Conservation (phyloP, 2,113 vertebrate genomes). For the Burhinus bistriatus region DNA sequence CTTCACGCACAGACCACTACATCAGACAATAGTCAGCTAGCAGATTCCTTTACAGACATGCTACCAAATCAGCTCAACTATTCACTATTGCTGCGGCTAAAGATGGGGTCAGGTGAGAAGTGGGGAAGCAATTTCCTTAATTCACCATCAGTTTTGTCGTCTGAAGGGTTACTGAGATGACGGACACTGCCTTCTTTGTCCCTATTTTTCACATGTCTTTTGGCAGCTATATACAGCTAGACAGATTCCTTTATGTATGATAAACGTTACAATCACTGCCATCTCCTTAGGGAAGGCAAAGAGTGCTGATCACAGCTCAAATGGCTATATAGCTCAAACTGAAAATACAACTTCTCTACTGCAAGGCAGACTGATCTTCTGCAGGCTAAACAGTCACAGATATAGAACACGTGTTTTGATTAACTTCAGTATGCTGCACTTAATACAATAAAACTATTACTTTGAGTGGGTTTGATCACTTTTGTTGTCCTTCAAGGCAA, state of each 20-base stretch:
- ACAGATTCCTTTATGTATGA: constrained; percentile 36
- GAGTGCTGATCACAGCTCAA: constrained; percentile 59
- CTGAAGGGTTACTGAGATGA: neutral
- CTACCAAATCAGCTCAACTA: neutral
- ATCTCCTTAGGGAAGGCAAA: constrained; percentile 43
- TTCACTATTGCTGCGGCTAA: neutral
- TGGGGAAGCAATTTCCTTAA: neutral
- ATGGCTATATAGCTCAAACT: neutral
- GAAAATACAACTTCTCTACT: constrained; percentile 16
- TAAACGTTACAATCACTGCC: constrained; percentile 53
- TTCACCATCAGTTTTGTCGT: neutral
- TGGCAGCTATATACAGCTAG: neutral
- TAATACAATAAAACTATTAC: neutral
- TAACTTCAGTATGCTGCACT: neutral
- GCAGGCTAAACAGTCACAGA: neutral
- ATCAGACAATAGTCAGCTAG: neutral
- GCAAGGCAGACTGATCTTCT: constrained; percentile 8
- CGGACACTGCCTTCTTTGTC: neutral
- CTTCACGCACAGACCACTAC: neutral
- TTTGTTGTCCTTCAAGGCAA: neutral
- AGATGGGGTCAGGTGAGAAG: neutral
- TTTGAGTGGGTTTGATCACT: neutral
- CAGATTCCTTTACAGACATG: neutral
- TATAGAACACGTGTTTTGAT: neutral
- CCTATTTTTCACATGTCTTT: neutral